Evolutionary conservation across 2,113 vertebrate genomes (phyloP).

Genomic region (Coreoperca whiteheadi): DNA sequence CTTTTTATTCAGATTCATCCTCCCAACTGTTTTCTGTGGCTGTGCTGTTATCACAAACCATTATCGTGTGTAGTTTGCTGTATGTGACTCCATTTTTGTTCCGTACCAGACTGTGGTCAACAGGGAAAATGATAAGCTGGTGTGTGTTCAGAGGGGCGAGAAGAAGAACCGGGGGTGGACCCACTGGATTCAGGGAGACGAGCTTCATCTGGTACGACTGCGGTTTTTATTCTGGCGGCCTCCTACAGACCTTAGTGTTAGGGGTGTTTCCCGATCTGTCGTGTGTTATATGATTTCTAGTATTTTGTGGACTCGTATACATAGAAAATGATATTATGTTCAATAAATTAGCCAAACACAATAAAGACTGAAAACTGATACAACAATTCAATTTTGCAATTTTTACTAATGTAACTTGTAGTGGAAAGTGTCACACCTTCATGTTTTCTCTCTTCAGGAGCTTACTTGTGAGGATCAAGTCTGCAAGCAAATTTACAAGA

Average conservation of each 20-base stretch:
- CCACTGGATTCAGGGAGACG: constrained; percentile 90
- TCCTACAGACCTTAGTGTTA: not conserved
- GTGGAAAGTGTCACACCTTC: not conserved
- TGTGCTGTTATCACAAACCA: not conserved
- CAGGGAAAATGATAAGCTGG: constrained; percentile 88
- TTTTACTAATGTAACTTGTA: too few species aligned
- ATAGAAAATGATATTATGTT: not conserved
- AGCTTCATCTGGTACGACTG: constrained; percentile 87
- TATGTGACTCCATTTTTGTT: not conserved
- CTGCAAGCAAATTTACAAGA: constrained; percentile 89
- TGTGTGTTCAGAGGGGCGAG: constrained; percentile 90
- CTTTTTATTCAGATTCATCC: not conserved
- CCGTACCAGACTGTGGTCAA: constrained; percentile 84
- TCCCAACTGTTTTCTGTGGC: not conserved
- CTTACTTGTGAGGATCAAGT: constrained; percentile 89
- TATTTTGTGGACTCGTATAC: not conserved
- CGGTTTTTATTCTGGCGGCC: not conserved
- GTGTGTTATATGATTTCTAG: not conserved
- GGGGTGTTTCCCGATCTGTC: not conserved
- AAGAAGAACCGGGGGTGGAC: constrained; percentile 91
- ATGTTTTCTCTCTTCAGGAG: constrained; percentile 80
- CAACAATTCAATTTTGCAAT: not conserved
- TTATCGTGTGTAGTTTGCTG: not conserved
- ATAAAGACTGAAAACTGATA: not conserved
- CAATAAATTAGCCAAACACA: not conserved